A percentile compares a stretch with the other conserved stretches of the same genome.
Conservation (phyloP, 2,888 invertebrate genomes). For the Acrocyrtus sp. region DNA sequence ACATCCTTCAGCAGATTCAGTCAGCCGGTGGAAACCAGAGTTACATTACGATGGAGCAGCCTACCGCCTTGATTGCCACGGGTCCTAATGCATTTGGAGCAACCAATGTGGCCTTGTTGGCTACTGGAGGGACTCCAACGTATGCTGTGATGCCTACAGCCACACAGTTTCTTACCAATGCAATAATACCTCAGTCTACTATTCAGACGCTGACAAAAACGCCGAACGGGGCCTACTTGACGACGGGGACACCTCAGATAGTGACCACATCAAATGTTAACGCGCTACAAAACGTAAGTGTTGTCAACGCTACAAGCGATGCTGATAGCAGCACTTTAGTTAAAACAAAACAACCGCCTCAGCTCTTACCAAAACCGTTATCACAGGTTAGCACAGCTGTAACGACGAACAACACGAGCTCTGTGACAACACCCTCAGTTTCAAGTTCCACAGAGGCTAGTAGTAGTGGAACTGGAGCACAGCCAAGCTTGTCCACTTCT, state of each 20-base stretch:
- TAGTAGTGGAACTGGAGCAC: slow-evolving; percentile 22
- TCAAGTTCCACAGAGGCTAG: slow-evolving; percentile 27
- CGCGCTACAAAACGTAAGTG: slow-evolving; percentile 46
- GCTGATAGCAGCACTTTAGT: slow-evolving; percentile 38
- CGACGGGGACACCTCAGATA: slow-evolving; percentile 53
- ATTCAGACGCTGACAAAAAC: slow-evolving; percentile 61
- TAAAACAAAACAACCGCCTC: slow-evolving; percentile 60
- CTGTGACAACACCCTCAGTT: slow-evolving; percentile 25
- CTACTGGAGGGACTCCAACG: slow-evolving; percentile 59
- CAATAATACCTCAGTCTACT: slow-evolving; percentile 61
- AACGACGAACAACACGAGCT: slow-evolving; percentile 30
- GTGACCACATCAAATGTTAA: slow-evolving; percentile 55
- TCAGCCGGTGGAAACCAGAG: slow-evolving; percentile 55
- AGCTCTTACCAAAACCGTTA: slow-evolving; percentile 62
- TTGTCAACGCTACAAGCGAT: slow-evolving; percentile 42
- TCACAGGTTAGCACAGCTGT: slow-evolving; percentile 39
- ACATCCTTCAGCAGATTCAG: slow-evolving; percentile 59
- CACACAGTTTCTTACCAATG: slow-evolving; percentile 58
- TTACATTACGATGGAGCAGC: slow-evolving; percentile 62
- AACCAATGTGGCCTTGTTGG: slow-evolving; percentile 58
- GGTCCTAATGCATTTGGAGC: slow-evolving; percentile 52
- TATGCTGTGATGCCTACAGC: slow-evolving; percentile 60
- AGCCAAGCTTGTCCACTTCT: slow-evolving; percentile 22
- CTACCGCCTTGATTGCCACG: slow-evolving; percentile 49
- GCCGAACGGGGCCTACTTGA: slow-evolving; percentile 59